Percentiles rank a stretch among this genome's conserved stretches.
These are phyloP conservation scores for Aphrocallistes beatrix DNA, from an alignment of 37 sponge, comb jelly and placozoan species.

Conservation along the genomic window DNA sequence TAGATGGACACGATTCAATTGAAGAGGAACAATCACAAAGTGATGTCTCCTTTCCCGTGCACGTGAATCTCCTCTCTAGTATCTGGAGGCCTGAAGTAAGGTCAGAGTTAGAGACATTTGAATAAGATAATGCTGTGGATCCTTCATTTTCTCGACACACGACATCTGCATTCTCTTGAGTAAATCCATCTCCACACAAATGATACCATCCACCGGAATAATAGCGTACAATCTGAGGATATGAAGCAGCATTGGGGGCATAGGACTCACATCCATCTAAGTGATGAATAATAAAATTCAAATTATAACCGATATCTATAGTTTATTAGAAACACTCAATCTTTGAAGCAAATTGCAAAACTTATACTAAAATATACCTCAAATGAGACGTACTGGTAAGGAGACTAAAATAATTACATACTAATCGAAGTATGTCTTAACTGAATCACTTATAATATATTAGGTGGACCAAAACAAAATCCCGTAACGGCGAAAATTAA, in stretches of 20 bases:
- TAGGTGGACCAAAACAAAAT: too few species aligned
- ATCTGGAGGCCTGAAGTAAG: not conserved
- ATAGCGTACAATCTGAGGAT: not conserved
- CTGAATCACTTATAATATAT: too few species aligned
- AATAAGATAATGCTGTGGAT: not conserved
- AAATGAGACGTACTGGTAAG: too few species aligned
- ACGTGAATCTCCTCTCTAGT: not conserved
- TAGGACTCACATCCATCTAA: conserved; percentile 14
- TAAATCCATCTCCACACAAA: not conserved
- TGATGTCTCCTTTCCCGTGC: not conserved
- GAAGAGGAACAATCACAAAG: not conserved
- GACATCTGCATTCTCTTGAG: not conserved
- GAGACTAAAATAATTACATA: too few species aligned
- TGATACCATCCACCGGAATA: not conserved
- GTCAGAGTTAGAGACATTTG: not conserved
- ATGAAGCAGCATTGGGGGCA: not conserved
- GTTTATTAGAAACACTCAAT: too few species aligned
- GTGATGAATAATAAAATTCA: too few species aligned
- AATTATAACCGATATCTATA: too few species aligned
- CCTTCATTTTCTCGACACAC: not conserved
- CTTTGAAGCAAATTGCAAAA: too few species aligned
- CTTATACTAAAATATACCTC: too few species aligned
- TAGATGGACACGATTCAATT: not conserved
- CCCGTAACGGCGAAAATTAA: too few species aligned
- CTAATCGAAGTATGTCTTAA: too few species aligned